These are phyloP conservation scores for Phyllotis vaccarum DNA, from an alignment of 2,797 vertebrate species.

Conservation along the genomic window DNA sequence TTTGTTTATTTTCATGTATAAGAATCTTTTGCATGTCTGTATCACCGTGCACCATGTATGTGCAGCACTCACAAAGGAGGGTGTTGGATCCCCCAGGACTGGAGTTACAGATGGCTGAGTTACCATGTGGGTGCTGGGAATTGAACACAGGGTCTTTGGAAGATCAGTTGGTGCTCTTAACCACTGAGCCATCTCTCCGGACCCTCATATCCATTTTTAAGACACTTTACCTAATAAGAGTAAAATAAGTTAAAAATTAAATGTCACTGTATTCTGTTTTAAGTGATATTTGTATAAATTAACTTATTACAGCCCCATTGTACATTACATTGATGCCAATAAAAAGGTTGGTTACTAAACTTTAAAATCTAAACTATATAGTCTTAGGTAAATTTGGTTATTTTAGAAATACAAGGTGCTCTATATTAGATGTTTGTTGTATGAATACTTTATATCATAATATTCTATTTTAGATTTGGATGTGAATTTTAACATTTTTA, in stretches of 20 bases:
- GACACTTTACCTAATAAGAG: neutral
- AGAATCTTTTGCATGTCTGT: no score
- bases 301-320: constrained; percentile 16
- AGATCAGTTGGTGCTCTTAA: no score
- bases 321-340: constrained; percentile 14
- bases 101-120: no score
- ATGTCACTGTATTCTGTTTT: constrained; percentile 5
- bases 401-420: constrained; percentile 42
- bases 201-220: constrained; percentile 50
- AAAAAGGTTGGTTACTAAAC: constrained; percentile 26
- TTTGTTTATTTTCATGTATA: neutral
- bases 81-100: no score
- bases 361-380: neutral
- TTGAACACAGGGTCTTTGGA: no score
- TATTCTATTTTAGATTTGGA: constrained; percentile 5
- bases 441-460: constrained; percentile 18
- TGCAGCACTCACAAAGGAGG: no score
- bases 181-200: no score
- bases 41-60: no score
- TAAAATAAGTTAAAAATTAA: constrained; percentile 27
- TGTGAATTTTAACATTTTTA: constrained; percentile 59
- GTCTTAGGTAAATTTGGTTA: neutral
- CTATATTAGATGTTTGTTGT: constrained; percentile 4
- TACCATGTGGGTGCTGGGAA: no score
- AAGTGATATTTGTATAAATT: neutral